phyloP scores from a whole-genome alignment of 2,888 invertebrate genomes.

The Amphipoea lucens region DNA sequence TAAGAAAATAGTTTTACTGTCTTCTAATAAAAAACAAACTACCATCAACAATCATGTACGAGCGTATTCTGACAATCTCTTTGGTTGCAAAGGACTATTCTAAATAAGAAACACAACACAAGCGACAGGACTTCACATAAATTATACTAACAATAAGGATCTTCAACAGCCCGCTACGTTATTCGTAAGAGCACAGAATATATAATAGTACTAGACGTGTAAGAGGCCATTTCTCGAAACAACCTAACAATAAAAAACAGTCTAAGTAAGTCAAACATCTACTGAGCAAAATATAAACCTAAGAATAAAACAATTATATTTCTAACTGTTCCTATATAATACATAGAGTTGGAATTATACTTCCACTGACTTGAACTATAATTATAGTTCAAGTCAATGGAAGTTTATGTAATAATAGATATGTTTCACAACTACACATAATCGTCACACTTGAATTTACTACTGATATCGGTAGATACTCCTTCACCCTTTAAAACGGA shows the following conservation, averaged over 20 bases:
- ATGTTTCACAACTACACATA: background rate
- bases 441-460: conserved; percentile 20
- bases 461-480: conserved; percentile 3
- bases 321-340: too few species aligned
- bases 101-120: background rate
- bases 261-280: background rate
- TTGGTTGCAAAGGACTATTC: background rate
- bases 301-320: background rate
- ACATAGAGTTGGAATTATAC: too few species aligned
- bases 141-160: background rate
- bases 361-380: too few species aligned
- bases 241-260: background rate
- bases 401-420: conserved; percentile 12
- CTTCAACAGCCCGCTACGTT: background rate
- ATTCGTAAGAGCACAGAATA: background rate
- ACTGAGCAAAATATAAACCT: background rate
- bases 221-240: too few species aligned
- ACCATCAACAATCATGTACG: too few species aligned
- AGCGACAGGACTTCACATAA: background rate
- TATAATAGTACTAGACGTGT: too few species aligned
- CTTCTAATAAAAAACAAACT: background rate
- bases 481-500: conserved; percentile 8
- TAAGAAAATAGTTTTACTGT: too few species aligned
- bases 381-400: conserved; percentile 1
- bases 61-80: too few species aligned